phyloP scores from a whole-genome alignment of 2,797 vertebrate species.

The Triplophysa bombifrons region DNA sequence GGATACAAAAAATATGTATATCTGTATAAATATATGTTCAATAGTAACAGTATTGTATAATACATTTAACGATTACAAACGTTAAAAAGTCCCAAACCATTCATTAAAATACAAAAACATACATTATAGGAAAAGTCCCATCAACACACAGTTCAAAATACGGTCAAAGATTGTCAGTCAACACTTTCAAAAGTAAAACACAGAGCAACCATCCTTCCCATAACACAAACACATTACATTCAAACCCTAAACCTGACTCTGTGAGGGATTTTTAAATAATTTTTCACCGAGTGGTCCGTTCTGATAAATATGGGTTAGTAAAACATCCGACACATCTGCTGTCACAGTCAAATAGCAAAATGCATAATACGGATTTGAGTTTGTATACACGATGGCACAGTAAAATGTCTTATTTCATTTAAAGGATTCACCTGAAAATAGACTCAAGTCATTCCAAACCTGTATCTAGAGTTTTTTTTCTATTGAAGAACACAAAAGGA shows the following conservation, averaged over 20 bases:
- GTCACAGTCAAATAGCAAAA: conserved; percentile 22
- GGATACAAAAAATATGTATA: conserved; percentile 81
- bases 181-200: conserved; percentile 66
- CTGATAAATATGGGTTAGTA: conserved; percentile 55
- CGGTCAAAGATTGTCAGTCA: conserved; percentile 79
- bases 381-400: neutral
- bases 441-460: no score
- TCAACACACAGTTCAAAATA: conserved; percentile 63
- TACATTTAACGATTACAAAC: conserved; percentile 70
- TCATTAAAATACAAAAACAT: conserved; percentile 70
- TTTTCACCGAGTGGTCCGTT: conserved; percentile 63
- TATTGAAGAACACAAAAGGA: no score
- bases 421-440: no score
- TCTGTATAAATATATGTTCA: conserved; percentile 78
- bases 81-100: conserved; percentile 55
- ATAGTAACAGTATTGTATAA: conserved; percentile 78
- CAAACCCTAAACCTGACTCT: conserved; percentile 54
- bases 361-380: neutral
- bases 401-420: neutral
- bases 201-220: conserved; percentile 57
- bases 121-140: conserved; percentile 62
- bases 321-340: conserved; percentile 58
- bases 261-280: conserved; percentile 35
- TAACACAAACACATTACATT: conserved; percentile 58
- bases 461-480: no score